These are phyloP conservation scores for Blastobasis adustella DNA, from an alignment of 2,888 invertebrate species.

Conservation along the genomic window DNA sequence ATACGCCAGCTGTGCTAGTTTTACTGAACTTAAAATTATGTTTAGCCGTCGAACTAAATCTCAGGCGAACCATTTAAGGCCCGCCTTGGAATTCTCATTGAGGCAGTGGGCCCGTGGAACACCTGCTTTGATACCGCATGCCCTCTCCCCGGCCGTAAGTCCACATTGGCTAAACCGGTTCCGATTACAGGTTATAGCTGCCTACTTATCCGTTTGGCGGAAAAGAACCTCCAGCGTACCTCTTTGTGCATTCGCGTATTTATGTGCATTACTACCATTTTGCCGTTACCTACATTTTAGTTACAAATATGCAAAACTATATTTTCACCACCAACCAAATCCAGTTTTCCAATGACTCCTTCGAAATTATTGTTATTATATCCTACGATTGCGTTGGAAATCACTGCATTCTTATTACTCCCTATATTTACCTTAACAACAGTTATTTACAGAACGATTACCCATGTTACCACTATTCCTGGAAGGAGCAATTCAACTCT, in stretches of 20 bases:
- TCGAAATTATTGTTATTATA: not conserved
- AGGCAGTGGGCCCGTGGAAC: conserved; percentile 63
- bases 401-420: conserved; percentile 5
- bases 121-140: conserved; percentile 72
- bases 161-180: conserved; percentile 71
- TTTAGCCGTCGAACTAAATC: conserved; percentile 39
- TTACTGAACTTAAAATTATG: conserved; percentile 4
- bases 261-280: conserved; percentile 3
- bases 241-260: conserved; percentile 44
- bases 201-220: conserved; percentile 70
- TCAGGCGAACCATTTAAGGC: conserved; percentile 50
- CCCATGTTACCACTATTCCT: conserved; percentile 40
- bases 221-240: conserved; percentile 58
- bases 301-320: not conserved
- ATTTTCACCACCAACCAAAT: not conserved
- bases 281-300: not conserved
- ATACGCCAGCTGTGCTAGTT: not conserved
- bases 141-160: conserved; percentile 64
- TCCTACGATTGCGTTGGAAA: not conserved
- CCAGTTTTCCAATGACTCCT: not conserved
- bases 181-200: conserved; percentile 70
- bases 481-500: conserved; percentile 60
- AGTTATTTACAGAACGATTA: conserved; percentile 57
- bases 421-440: conserved; percentile 17
- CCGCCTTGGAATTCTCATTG: conserved; percentile 66